Base-by-base conservation (phyloP, 1,140 invertebrate species). In the Drosophila nebulosa region DNA sequence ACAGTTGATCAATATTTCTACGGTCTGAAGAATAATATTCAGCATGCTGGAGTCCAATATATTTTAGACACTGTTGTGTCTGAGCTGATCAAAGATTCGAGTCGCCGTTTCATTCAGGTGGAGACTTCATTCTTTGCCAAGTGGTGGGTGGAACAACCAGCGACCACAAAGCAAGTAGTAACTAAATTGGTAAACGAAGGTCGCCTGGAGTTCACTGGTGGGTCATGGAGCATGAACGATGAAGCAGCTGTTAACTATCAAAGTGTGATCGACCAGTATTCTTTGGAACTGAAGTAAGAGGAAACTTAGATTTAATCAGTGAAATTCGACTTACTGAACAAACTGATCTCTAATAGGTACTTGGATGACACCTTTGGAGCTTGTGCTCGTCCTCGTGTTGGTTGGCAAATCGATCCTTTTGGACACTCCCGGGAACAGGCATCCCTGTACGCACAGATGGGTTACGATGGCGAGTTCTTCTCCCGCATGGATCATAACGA, bases 371-470 rank as follows among this genome's bases (percentile, higher is more conserved):
- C 95, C 0, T 97, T 98, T 86, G 97, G 97, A 0, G 92, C 93
- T 14, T 98, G 97, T 90, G 97, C 94, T 0, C 92, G 94, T 9
- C 97, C 97, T 0, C 93, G 93, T 50, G 94, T 97, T 7, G 97
- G 96, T 4, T 98, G 97, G 97, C 97, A 98, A 91, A 98, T 98
- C 53, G 97, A 98, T 92, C 97, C 97, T 0, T 98, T 98, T 88
- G 97, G 97, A 0, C 97, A 99, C 85, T 97, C 97, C 0, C 91
- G 96, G 22, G 97, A 98, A 56, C 94, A 96, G 92, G 97, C 97
- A 0, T 96, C 96, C 0, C 92, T 98, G 1, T 96, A 98, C 81
- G 95, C 97, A 0, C 95, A 94, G 50, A 93, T 96, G 92, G 96
- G 95, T 1, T 99, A 96, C 88, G 97, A 98, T 91, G 97, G 96